Evolutionary conservation across 2,797 vertebrate species (phyloP).

Genomic region (Pteronotus mesoamericanus): DNA sequence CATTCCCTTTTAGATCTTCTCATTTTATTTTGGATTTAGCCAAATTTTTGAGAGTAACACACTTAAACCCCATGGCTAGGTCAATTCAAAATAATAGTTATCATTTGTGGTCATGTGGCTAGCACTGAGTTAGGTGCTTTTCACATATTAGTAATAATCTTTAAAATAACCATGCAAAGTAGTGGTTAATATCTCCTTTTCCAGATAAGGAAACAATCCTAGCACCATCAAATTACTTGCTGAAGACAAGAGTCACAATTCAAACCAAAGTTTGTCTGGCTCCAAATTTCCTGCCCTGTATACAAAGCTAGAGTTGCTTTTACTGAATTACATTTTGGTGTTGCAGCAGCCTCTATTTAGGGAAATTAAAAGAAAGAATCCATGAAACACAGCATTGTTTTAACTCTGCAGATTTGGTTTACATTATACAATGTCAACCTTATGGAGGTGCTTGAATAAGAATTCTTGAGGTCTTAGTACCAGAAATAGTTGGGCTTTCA

Average conservation of each 20-base stretch:
- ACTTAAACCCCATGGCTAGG: neutral
- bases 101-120: neutral
- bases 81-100: conserved; percentile 7
- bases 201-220: neutral
- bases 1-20: conserved; percentile 49
- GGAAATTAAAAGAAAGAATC: neutral
- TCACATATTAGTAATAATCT: neutral
- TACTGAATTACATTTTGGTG: neutral
- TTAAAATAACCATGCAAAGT: neutral
- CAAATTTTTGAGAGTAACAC: conserved; percentile 45
- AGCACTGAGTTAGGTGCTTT: neutral
- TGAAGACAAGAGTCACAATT: neutral
- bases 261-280: conserved; percentile 6
- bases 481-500: neutral
- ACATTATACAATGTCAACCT: neutral
- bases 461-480: neutral
- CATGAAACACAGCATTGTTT: neutral
- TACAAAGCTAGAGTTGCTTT: neutral
- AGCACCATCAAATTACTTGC: neutral
- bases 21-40: conserved; percentile 55
- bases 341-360: neutral
- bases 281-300: neutral
- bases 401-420: conserved; percentile 8
- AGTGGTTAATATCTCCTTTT: neutral
- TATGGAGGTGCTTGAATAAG: neutral